Percentiles rank a stretch among this genome's conserved stretches.
Conservation (phyloP, 1,140 invertebrate genomes). For the Bombus pascuorum region DNA sequence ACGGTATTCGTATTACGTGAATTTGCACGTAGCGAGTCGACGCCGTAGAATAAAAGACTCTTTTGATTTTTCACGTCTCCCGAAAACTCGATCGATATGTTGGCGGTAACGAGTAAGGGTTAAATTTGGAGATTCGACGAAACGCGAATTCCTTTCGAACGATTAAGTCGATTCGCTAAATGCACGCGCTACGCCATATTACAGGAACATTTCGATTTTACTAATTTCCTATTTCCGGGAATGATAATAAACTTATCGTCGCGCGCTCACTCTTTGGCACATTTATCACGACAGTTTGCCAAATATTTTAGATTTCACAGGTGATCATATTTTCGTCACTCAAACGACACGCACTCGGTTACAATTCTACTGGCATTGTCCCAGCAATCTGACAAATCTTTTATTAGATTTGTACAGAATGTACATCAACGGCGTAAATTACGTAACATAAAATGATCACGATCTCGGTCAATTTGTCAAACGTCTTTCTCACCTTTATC, state of each 20-base stretch:
- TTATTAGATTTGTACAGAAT: not conserved
- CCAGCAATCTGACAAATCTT: not conserved
- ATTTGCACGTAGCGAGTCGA: not conserved
- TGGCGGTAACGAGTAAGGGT: not conserved
- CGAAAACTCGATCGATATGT: not conserved
- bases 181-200: no score
- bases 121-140: not conserved
- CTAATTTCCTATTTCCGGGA: not conserved
- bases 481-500: no score
- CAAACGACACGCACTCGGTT: not conserved
- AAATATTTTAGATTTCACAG: conserved; percentile 5
- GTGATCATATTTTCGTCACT: not conserved
- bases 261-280: not conserved
- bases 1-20: not conserved
- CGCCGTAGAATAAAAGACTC: not conserved
- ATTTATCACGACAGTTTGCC: not conserved
- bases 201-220: not conserved
- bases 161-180: not conserved
- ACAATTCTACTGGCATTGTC: not conserved
- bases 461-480: not conserved
- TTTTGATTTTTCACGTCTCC: not conserved
- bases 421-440: not conserved
- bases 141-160: not conserved
- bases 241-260: conserved; percentile 4
- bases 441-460: not conserved